A percentile compares a stretch with the other conserved stretches of the same genome.
These are phyloP conservation scores for Salvelinus alpinus DNA, from an alignment of 2,113 vertebrate species.

Conservation along the genomic window DNA sequence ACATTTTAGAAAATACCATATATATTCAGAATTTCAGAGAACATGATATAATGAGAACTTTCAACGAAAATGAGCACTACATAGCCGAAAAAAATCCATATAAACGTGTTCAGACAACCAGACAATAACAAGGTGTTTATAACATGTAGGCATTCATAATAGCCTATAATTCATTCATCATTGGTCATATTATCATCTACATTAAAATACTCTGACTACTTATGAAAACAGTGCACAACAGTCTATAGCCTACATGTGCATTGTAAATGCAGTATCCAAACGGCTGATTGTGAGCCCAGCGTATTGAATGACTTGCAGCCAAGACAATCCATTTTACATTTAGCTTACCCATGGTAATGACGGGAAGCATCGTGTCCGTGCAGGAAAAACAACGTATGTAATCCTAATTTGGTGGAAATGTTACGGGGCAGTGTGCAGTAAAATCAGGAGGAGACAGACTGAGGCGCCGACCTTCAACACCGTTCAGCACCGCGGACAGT, in stretches of 20 bases:
- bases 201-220: neutral
- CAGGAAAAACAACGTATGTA: constrained; percentile 21
- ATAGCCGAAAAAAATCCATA: neutral
- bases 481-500: constrained; percentile 70
- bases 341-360: constrained; percentile 68
- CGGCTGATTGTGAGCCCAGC: neutral
- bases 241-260: neutral
- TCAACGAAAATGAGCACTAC: neutral
- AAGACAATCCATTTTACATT: constrained; percentile 13
- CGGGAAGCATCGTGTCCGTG: constrained; percentile 14
- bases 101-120: neutral
- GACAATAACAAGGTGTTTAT: neutral
- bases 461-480: constrained; percentile 69
- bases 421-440: constrained; percentile 5
- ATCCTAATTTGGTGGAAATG: constrained; percentile 24
- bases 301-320: neutral
- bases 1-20: neutral
- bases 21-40: neutral
- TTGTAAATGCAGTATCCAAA: neutral
- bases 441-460: neutral
- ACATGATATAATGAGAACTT: neutral
- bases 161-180: neutral
- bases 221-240: neutral
- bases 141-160: neutral
- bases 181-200: neutral